Conservation (phyloP, 2,888 invertebrate genomes). For the Agrotis segetum region DNA sequence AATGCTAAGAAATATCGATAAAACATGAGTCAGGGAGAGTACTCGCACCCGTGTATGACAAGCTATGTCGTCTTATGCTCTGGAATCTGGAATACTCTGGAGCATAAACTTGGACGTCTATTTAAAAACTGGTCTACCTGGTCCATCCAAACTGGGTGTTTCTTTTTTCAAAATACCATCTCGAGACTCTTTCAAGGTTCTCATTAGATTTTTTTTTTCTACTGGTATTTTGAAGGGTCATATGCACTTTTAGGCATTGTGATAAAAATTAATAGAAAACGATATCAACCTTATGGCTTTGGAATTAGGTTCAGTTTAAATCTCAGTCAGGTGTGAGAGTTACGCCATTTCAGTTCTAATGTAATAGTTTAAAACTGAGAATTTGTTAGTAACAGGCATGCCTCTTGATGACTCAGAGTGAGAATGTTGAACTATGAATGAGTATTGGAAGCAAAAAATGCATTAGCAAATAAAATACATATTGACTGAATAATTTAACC, state of each 20-base stretch:
- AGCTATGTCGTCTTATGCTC: too few relatives aligned
- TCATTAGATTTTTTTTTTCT: too few relatives aligned
- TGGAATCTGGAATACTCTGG: too few relatives aligned
- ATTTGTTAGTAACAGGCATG: constrained; percentile 20
- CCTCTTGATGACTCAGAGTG: constrained; percentile 29
- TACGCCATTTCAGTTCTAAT: neutral
- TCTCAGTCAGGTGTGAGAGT: neutral
- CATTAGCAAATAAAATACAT: constrained; percentile 31
- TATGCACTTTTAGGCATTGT: neutral
- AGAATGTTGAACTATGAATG: constrained; percentile 26
- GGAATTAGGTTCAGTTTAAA: constrained; percentile 7
- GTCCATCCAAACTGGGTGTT: too few relatives aligned
- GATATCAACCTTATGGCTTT: neutral
- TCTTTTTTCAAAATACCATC: too few relatives aligned
- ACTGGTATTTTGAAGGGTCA: neutral
- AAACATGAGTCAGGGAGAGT: too few relatives aligned
- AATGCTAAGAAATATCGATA: constrained; percentile 9
- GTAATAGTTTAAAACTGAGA: constrained; percentile 6
- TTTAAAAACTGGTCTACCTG: too few relatives aligned
- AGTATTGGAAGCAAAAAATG: constrained; percentile 30
- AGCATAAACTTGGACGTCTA: too few relatives aligned
- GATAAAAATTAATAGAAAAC: neutral
- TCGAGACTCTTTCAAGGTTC: too few relatives aligned
- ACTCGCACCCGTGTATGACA: too few relatives aligned
- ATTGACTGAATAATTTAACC: constrained; percentile 16